Evolutionary conservation across 2,797 vertebrate genomes (phyloP).

Genomic region (Hipposideros larvatus): DNA sequence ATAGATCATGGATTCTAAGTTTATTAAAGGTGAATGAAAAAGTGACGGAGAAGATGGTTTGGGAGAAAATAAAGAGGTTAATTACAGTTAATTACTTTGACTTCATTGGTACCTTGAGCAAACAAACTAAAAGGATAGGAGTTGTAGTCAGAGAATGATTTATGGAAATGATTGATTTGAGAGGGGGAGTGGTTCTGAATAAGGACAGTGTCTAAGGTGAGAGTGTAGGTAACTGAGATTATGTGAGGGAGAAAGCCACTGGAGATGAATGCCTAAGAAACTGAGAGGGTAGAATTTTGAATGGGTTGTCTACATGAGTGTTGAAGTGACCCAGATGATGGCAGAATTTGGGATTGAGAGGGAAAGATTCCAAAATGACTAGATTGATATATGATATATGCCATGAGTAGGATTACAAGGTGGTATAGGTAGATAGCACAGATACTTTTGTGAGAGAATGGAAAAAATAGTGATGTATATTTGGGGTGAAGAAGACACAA

Average conservation of each 20-base stretch:
- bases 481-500: neutral
- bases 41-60: neutral
- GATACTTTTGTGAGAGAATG: neutral
- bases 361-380: conserved; percentile 8
- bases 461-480: neutral
- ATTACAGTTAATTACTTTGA: neutral
- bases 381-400: neutral
- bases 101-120: neutral
- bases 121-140: neutral
- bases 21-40: neutral
- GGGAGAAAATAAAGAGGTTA: neutral
- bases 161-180: neutral
- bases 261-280: conserved; percentile 17
- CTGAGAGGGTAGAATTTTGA: neutral
- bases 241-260: neutral
- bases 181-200: neutral
- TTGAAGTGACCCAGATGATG: neutral
- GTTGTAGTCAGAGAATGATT: neutral
- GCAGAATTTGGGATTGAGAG: conserved; percentile 7
- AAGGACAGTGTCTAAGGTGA: neutral
- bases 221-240: neutral
- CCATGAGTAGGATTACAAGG: neutral
- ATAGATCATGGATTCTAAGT: neutral
- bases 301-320: neutral
- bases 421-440: neutral